Evolutionary conservation across 30 jellyfish, hydroid and myxozoan genomes (phyloP).

Genomic region (Mastigias papua): DNA sequence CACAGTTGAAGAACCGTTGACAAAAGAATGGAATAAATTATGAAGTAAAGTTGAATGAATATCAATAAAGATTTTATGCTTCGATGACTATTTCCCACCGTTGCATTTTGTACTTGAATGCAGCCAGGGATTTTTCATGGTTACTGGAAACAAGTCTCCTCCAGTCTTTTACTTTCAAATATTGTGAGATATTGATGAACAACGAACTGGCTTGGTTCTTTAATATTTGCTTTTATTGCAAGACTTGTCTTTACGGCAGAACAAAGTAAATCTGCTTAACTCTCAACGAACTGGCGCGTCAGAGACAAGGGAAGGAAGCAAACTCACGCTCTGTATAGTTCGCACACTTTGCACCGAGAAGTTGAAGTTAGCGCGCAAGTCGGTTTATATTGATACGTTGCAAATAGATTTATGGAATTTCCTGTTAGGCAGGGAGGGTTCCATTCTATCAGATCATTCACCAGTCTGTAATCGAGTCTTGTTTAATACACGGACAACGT

Average conservation of each 20-base stretch:
- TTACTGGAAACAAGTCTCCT: neutral
- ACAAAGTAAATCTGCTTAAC: neutral
- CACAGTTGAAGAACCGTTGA: neutral
- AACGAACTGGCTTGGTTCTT: neutral
- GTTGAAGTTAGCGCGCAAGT: neutral
- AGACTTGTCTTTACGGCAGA: neutral
- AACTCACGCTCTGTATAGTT: neutral
- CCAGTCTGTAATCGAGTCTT: neutral
- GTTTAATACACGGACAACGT: neutral
- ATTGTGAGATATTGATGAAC: neutral
- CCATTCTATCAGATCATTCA: neutral
- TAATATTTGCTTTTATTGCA: neutral
- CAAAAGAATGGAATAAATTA: constrained; percentile 7
- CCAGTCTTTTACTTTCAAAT: constrained; percentile 1
- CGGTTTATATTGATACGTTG: neutral
- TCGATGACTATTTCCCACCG: constrained; percentile 44
- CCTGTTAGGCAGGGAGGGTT: neutral
- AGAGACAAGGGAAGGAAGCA: neutral
- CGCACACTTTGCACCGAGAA: neutral
- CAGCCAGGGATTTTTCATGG: neutral
- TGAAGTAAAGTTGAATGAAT: neutral
- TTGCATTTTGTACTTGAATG: neutral
- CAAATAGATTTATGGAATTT: neutral
- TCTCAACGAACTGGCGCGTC: constrained; percentile 9
- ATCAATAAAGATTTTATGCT: constrained; percentile 25